phyloP scores from a whole-genome alignment of 2,113 vertebrate genomes.

The Lophius piscatorius region DNA sequence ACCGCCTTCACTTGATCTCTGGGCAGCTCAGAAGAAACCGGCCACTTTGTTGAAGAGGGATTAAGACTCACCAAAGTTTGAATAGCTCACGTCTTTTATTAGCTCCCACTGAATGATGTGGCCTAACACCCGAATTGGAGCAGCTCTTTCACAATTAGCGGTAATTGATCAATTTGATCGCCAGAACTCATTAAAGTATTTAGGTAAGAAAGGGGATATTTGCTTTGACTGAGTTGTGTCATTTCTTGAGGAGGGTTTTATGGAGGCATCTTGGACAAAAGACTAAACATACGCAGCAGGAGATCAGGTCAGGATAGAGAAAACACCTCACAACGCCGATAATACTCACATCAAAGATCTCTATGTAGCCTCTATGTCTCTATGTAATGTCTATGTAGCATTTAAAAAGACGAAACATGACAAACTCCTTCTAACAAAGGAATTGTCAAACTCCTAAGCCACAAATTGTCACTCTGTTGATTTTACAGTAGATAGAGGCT shows the following conservation, averaged over 20 bases:
- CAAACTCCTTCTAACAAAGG: too few species aligned
- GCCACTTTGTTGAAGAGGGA: slow-evolving; percentile 12
- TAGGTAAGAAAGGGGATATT: slow-evolving; percentile 14
- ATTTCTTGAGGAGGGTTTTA: neutral
- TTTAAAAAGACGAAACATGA: neutral
- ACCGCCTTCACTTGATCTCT: neutral
- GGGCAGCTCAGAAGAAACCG: slow-evolving; percentile 14
- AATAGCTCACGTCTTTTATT: slow-evolving; percentile 9
- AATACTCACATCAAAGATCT: neutral
- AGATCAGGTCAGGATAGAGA: neutral
- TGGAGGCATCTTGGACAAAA: neutral
- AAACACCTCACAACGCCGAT: too few species aligned
- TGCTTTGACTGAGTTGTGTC: slow-evolving; percentile 14
- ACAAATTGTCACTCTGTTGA: too few species aligned
- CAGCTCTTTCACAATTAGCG: slow-evolving; percentile 16
- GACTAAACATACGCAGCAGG: neutral
- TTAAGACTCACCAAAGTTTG: slow-evolving; percentile 24
- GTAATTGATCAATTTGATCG: slow-evolving; percentile 38
- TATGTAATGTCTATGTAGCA: too few species aligned
- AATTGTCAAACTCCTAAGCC: too few species aligned
- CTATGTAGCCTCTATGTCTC: too few species aligned
- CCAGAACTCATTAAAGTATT: slow-evolving; percentile 19
- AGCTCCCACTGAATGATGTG: slow-evolving; percentile 6
- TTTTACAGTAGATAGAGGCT: too few species aligned
- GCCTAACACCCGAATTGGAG: slow-evolving; percentile 12